A percentile compares a stretch with the other conserved stretches of the same genome.
These are phyloP conservation scores for Tetragonula carbonaria DNA, from an alignment of 2,888 invertebrate genomes.

Conservation along the genomic window DNA sequence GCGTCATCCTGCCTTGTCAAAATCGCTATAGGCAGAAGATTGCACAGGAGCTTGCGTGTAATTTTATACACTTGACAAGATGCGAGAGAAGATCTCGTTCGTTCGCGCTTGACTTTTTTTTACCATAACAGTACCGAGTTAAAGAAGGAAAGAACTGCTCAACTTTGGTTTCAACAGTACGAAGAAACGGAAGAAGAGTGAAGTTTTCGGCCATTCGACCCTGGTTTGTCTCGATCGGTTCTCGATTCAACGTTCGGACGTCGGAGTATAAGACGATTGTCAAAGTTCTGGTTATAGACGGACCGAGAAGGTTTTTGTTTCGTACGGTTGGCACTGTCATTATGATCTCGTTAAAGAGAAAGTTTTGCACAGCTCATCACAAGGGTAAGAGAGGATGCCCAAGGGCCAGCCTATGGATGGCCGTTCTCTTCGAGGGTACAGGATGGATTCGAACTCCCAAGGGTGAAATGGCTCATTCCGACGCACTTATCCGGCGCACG, in stretches of 20 bases:
- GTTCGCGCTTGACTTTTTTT: neutral
- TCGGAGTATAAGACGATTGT: neutral
- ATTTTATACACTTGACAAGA: neutral
- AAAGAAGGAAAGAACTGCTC: neutral
- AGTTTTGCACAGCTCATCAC: conserved; percentile 80
- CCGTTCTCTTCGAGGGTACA: conserved; percentile 71
- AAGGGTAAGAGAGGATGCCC: conserved; percentile 75
- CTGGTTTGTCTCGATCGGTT: neutral
- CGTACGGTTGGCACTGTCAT: conserved; percentile 57
- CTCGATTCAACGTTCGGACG: too few relatives aligned
- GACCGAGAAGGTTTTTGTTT: neutral
- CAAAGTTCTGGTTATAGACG: neutral
- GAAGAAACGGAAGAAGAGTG: neutral
- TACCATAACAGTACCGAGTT: neutral
- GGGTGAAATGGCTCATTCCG: conserved; percentile 84
- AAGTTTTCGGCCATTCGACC: neutral
- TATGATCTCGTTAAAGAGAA: conserved; percentile 73
- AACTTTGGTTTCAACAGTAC: neutral
- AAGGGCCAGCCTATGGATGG: conserved; percentile 76
- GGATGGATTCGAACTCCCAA: conserved; percentile 81
- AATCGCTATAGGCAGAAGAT: neutral
- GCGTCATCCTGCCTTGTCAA: neutral
- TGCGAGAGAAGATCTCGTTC: neutral
- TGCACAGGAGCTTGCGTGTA: neutral
- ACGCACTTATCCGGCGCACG: conserved; percentile 83